phyloP scores from a whole-genome alignment of 2,797 vertebrate genomes.

The Poeciliopsis gracilis region DNA sequence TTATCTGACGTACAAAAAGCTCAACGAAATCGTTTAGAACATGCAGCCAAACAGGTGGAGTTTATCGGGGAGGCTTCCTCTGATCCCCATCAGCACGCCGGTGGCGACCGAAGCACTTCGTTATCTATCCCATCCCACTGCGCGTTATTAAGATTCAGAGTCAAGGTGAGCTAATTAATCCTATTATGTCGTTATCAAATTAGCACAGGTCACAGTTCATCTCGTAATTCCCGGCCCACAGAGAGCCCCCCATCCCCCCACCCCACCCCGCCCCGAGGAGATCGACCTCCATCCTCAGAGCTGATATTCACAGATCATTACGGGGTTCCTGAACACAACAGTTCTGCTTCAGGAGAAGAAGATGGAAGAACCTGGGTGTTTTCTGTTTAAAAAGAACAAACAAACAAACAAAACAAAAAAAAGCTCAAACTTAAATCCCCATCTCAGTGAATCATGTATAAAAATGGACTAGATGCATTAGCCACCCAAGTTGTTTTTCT shows the following conservation, averaged over 20 bases:
- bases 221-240: constrained; percentile 1
- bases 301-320: neutral
- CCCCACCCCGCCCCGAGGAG: neutral
- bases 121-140: neutral
- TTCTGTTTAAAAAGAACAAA: neutral
- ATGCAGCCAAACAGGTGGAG: constrained; percentile 8
- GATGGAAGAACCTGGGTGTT: neutral
- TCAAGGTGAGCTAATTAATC: constrained; percentile 74
- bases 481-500: neutral
- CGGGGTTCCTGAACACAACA: neutral
- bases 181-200: constrained; percentile 69
- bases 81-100: neutral
- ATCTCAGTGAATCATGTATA: neutral
- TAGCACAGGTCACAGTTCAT: constrained; percentile 64
- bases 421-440: neutral
- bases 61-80: neutral
- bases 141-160: constrained; percentile 58
- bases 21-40: constrained; percentile 19
- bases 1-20: constrained; percentile 25
- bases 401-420: neutral
- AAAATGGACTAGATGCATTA: neutral
- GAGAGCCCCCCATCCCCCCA: neutral
- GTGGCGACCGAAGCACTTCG: neutral
- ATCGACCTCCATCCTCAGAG: neutral
- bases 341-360: neutral